Base-by-base conservation (phyloP, 2,797 vertebrate genomes). In the Galaxias olidus region DNA sequence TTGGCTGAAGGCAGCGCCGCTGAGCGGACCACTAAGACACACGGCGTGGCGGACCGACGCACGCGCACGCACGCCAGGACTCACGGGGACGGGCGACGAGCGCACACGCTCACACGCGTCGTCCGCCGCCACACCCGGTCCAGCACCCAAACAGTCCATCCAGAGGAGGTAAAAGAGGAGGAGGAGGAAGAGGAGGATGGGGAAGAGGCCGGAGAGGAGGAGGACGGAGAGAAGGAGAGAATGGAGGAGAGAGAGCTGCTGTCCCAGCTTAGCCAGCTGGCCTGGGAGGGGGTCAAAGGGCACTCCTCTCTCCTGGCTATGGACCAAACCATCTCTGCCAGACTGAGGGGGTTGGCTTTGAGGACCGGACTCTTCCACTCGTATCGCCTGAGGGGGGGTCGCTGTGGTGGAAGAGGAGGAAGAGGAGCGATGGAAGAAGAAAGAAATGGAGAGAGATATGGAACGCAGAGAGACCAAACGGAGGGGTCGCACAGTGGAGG, bases 241-340 rank as follows among this genome's bases (percentile, higher is more conserved):
- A 68, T 50, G 13, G 74, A 76, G n/a, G 58, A 80, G n/a, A 68
- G 15, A 56, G 66, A 69, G 44, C 11, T 74, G 48, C 72, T 96
- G 52, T 56, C 65, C 12, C 69, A 73, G 0, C 69, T 98, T 44
- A 89, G 93, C 64, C 82, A 53, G 45, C 40, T 91, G 53, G 96
- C 96, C 7, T 98, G 94, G 95, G 82, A 87, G 15, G 86, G 91
- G 0, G 87, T 94, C 46, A 94, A 93, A 68, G 71, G 74, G 6
- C 91, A 92, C 20, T 86, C 73, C 4, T 87, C 87, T 0, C 61
- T 74, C 17, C 46, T 93, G 30, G 73, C 63, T n/a, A 73, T 61
- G 0, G 65, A 66, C 30, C 71, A 62, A 14, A 52, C 82, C 44
- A 61, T 84, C 11, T 83, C 89, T 0, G 60, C 14, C 0, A 83